phyloP scores from a whole-genome alignment of 2,113 vertebrate species.

The Campylorhamphus procurvoides region DNA sequence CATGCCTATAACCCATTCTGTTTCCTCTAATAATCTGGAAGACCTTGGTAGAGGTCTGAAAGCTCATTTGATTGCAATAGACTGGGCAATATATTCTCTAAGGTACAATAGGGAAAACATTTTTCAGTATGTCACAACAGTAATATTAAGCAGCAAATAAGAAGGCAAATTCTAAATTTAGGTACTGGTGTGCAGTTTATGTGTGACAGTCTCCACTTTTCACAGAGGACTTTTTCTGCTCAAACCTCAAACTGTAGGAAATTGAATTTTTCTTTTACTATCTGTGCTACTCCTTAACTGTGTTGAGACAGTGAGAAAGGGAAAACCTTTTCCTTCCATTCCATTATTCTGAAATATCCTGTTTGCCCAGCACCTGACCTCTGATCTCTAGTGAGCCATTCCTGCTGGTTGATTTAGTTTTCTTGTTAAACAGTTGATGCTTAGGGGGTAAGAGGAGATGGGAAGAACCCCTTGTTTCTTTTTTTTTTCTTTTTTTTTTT shows the following conservation, averaged over 20 bases:
- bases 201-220: background rate
- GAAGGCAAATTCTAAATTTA: background rate
- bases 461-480: background rate
- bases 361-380: background rate
- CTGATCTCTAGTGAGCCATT: background rate
- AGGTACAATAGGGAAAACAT: background rate
- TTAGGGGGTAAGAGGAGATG: background rate
- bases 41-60: constrained; percentile 47
- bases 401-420: background rate
- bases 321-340: background rate
- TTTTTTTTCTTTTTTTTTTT: background rate
- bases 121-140: background rate
- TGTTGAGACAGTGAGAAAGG: background rate
- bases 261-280: background rate
- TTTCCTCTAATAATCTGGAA: constrained; percentile 30
- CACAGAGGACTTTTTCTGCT: background rate
- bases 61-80: background rate
- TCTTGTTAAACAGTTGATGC: background rate
- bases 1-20: background rate
- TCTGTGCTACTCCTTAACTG: background rate
- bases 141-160: background rate
- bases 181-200: background rate
- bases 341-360: background rate
- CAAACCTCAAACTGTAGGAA: background rate
- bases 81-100: background rate